Percentiles rank a stretch among this genome's conserved stretches.
Evolutionary conservation across 2,113 vertebrate species (phyloP).

Genomic region (Amphiprion percula): DNA sequence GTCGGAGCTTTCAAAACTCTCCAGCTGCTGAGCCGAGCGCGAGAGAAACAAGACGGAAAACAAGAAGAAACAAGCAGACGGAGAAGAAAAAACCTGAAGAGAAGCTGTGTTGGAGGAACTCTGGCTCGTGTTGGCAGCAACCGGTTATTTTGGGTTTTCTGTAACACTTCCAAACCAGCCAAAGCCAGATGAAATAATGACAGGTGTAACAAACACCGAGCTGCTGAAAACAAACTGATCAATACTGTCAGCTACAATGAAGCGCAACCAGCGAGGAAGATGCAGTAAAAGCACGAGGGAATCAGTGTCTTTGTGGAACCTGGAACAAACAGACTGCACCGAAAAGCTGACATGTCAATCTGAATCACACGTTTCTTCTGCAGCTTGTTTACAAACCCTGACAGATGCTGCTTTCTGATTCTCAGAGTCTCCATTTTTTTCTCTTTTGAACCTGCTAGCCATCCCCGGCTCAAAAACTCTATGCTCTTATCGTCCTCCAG

Average conservation of each 20-base stretch:
- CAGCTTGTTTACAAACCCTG: too few relatives aligned
- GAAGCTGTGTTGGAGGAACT: too few relatives aligned
- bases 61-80: constrained; percentile 13
- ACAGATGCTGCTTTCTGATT: too few relatives aligned
- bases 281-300: neutral
- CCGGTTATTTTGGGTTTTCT: constrained; percentile 34
- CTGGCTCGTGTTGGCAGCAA: neutral
- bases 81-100: too few relatives aligned
- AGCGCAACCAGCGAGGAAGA: neutral
- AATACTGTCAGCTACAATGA: constrained; percentile 15
- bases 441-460: too few relatives aligned
- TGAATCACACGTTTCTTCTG: neutral
- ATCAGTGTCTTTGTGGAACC: neutral
- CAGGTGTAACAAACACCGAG: constrained; percentile 1
- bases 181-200: constrained; percentile 15
- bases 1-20: constrained; percentile 9
- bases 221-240: constrained; percentile 28
- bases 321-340: neutral
- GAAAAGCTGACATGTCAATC: neutral
- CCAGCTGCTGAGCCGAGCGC: constrained; percentile 1
- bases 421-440: too few relatives aligned
- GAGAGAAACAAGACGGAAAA: constrained; percentile 1
- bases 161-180: neutral
- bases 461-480: too few relatives aligned
- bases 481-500: too few relatives aligned